Base-by-base conservation (phyloP, 2,113 vertebrate species). In the Pampusana beccarii region DNA sequence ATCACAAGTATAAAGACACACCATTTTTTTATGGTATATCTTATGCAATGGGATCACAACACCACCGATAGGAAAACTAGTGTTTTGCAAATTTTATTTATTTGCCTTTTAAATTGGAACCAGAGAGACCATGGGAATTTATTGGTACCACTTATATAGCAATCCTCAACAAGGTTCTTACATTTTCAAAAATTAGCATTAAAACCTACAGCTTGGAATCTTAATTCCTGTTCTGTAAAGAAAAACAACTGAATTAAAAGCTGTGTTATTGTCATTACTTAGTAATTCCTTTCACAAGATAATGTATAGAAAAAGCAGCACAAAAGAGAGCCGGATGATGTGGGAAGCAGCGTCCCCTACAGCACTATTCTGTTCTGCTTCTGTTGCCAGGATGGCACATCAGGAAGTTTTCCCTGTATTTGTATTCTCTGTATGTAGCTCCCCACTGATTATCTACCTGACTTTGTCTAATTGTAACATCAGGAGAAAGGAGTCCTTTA, bases 381-480 rank as follows among this genome's bases (percentile, higher is more conserved):
- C 69, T 74, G 24, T 26, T 91, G 31, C 62, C 74, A 60, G 31
- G 28, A 38, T 5, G 13, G 48, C 38, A 58, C 14, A 46, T 54
- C 33, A 73, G 70, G 33, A 87, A 79, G 18, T n/a, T 66, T 91
- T 38, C 57, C 23, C 9, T 46, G 26, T 62, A 17, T 84, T 96
- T 70, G 61, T 62, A 62, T 67, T 80, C 56, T 86, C 84, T 33
- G 25, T 38, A n/a, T 57, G 28, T 54, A 80, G 66, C 83, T 91
- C 61, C 80, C 69, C 58, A 50, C 70, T 64, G n/a, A 88, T n/a
- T 80, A 92, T 57, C 74, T 90, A 54, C 51, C 20, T 73, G 66
- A 31, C 67, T 95, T 71, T 93, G 65, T 44, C 71, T 97, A 86
- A 93, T 88, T 92, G 58, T 69, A 83, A 70, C 81, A 54, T 88